These are phyloP conservation scores for Tenebrosternarchus preto DNA, from an alignment of 2,113 vertebrate genomes.

Conservation along the genomic window DNA sequence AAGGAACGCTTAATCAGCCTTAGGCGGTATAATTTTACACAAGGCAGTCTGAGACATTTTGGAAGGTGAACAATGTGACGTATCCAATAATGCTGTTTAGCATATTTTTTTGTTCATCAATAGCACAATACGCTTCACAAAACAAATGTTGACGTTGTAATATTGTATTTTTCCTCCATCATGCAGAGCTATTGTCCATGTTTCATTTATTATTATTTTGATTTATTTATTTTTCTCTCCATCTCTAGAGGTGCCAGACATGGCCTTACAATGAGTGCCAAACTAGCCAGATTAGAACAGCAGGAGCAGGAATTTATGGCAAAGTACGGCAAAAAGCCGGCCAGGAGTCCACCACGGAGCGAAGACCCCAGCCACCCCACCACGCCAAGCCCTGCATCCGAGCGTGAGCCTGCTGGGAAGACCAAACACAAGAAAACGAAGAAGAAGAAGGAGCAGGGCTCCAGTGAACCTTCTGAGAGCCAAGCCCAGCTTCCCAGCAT, in stretches of 20 bases:
- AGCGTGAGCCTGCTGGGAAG: conserved; percentile 7
- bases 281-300: conserved; percentile 87
- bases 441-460: conserved; percentile 35
- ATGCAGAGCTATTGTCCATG: too few species aligned
- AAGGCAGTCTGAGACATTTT: too few species aligned
- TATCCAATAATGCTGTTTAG: background rate
- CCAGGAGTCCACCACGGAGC: background rate
- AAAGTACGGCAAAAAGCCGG: conserved; percentile 65
- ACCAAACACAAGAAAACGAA: conserved; percentile 36
- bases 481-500: background rate
- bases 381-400: background rate
- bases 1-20: too few species aligned
- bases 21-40: background rate
- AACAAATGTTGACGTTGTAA: too few species aligned
- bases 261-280: conserved; percentile 90
- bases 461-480: conserved; percentile 29
- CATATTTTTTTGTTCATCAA: too few species aligned
- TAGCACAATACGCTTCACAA: too few species aligned
- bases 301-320: conserved; percentile 90
- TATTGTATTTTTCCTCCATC: too few species aligned
- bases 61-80: too few species aligned
- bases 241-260: conserved; percentile 82
- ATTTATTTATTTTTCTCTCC: background rate
- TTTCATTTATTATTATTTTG: background rate
- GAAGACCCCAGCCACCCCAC: background rate